These are phyloP conservation scores for Disparrhopalites patrizii DNA, from an alignment of 2,888 invertebrate species.

Conservation along the genomic window DNA sequence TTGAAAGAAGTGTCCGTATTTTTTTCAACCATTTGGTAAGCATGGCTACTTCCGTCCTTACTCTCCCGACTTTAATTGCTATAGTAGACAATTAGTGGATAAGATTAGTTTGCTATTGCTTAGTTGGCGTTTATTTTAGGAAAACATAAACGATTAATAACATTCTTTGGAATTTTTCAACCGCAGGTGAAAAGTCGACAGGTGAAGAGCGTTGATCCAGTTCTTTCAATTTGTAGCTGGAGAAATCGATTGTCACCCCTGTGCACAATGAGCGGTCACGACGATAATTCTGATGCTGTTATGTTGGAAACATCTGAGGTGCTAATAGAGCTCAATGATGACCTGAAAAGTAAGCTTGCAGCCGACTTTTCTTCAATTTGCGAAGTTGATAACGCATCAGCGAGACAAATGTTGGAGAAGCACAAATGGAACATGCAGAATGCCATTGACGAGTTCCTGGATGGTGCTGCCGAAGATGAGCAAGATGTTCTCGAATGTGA, in stretches of 20 bases:
- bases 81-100: too few species aligned
- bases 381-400: conserved; percentile 32
- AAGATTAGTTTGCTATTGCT: too few species aligned
- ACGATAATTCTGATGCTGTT: background rate
- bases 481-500: background rate
- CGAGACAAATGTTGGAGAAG: conserved; percentile 33
- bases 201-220: too few species aligned
- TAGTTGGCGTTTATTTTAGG: too few species aligned
- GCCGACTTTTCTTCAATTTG: conserved; percentile 40
- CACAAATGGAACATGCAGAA: conserved; percentile 47
- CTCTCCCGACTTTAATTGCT: too few species aligned
- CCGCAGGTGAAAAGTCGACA: too few species aligned
- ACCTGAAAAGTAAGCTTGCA: conserved; percentile 34
- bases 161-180: too few species aligned
- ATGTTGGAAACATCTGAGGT: conserved; percentile 28
- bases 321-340: conserved; percentile 37
- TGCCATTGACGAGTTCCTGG: conserved; percentile 40
- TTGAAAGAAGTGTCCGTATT: too few species aligned
- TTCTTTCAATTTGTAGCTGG: background rate
- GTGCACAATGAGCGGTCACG: conserved; percentile 3
- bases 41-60: too few species aligned
- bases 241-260: too few species aligned
- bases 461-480: conserved; percentile 17
- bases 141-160: too few species aligned
- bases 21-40: too few species aligned